Evolutionary conservation across 2,888 invertebrate species (phyloP).

Genomic region (Globia sparganii): DNA sequence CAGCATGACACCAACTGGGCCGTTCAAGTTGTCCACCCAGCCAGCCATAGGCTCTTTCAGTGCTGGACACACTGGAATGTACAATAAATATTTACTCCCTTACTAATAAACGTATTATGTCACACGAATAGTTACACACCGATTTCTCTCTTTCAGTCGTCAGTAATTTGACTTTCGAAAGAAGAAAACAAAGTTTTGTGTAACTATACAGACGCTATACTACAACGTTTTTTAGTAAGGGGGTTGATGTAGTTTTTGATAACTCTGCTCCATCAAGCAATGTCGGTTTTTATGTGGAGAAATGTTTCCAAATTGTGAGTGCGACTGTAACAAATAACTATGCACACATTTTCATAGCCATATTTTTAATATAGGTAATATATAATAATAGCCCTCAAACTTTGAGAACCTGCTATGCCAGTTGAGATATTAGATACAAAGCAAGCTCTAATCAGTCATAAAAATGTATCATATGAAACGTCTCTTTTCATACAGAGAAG

Average conservation of each 20-base stretch:
- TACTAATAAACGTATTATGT: too few relatives aligned
- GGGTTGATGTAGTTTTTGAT: not conserved
- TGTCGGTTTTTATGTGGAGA: not conserved
- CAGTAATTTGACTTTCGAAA: too few relatives aligned
- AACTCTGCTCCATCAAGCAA: not conserved
- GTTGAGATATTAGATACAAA: not conserved
- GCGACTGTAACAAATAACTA: not conserved
- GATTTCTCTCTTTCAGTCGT: too few relatives aligned
- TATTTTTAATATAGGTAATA: not conserved
- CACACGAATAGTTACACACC: too few relatives aligned
- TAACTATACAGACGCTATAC: too few relatives aligned
- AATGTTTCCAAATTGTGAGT: not conserved
- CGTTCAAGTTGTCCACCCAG: slow-evolving; percentile 98
- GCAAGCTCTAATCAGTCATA: not conserved
- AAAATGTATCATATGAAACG: not conserved
- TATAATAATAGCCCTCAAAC: not conserved
- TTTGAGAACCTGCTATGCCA: not conserved
- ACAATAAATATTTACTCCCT: not conserved
- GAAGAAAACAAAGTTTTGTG: too few relatives aligned
- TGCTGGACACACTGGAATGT: slow-evolving; percentile 86
- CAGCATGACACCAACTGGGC: slow-evolving; percentile 95
- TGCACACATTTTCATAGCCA: not conserved
- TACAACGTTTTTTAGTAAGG: too few relatives aligned
- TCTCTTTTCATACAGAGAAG: not conserved
- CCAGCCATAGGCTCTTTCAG: slow-evolving; percentile 93